Percentiles rank a stretch among this genome's conserved stretches.
phyloP scores from a whole-genome alignment of 2,888 invertebrate genomes.

The Tipula lateralis region DNA sequence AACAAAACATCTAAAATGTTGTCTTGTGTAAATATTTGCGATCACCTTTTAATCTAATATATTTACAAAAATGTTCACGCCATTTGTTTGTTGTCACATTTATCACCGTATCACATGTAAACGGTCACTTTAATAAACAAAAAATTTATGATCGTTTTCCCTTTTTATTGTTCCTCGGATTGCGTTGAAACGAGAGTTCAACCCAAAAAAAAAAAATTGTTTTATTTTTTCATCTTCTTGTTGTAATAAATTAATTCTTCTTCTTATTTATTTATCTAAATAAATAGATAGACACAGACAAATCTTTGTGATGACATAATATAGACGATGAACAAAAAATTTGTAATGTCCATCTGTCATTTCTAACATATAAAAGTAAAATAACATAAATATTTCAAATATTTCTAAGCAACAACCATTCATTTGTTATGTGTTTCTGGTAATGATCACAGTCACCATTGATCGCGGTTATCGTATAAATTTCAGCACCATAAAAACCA shows the following conservation, averaged over 20 bases:
- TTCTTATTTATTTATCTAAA: neutral
- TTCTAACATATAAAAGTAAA: neutral
- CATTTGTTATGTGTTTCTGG: neutral
- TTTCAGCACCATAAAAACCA: neutral
- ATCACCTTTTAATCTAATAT: neutral
- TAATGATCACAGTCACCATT: neutral
- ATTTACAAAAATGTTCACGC: neutral
- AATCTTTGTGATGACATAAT: neutral
- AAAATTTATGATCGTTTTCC: neutral
- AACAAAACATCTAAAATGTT: neutral
- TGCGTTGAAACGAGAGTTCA: neutral
- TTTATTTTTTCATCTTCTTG: neutral
- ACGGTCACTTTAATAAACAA: neutral
- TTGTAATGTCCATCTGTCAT: slow-evolving; percentile 20
- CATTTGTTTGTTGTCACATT: neutral
- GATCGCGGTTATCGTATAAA: neutral
- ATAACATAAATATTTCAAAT: neutral
- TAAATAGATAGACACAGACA: neutral
- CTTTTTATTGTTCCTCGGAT: neutral
- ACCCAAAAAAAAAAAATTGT: neutral
- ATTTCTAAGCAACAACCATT: neutral
- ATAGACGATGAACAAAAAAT: neutral
- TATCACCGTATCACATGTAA: neutral
- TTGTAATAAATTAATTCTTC: neutral
- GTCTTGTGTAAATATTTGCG: neutral